These are phyloP conservation scores for Charadrius vociferus DNA, from an alignment of 2,113 vertebrate genomes.

Conservation along the genomic window DNA sequence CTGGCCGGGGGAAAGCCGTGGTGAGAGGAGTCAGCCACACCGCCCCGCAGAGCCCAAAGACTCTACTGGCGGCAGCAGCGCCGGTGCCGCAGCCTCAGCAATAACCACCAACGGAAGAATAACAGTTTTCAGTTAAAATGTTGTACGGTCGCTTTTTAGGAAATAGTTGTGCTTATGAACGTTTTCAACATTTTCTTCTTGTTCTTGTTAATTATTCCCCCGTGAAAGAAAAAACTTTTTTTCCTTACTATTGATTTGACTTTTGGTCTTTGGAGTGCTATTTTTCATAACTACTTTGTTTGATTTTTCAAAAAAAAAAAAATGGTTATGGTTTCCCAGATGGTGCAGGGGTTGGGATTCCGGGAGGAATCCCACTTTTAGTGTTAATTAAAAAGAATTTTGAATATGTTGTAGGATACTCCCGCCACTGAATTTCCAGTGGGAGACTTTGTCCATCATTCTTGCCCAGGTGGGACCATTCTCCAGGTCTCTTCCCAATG, in stretches of 20 bases:
- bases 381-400: neutral
- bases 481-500: neutral
- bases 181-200: neutral
- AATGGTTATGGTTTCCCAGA: neutral
- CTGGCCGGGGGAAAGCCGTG: neutral
- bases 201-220: neutral
- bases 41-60: accelerated
- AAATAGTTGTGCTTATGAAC: neutral
- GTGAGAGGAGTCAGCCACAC: accelerated
- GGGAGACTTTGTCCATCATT: neutral
- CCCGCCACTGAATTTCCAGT: neutral
- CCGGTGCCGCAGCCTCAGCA: neutral
- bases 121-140: neutral
- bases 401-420: neutral
- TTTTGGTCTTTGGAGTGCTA: neutral
- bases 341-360: neutral
- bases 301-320: neutral
- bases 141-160: neutral
- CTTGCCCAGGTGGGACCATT: neutral
- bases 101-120: neutral
- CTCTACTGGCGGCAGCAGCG: accelerated
- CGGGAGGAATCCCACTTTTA: neutral
- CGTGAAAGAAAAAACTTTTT: neutral
- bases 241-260: neutral
- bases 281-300: neutral